Base-by-base conservation (phyloP, 2,113 vertebrate genomes). In the Oceanites oceanicus region DNA sequence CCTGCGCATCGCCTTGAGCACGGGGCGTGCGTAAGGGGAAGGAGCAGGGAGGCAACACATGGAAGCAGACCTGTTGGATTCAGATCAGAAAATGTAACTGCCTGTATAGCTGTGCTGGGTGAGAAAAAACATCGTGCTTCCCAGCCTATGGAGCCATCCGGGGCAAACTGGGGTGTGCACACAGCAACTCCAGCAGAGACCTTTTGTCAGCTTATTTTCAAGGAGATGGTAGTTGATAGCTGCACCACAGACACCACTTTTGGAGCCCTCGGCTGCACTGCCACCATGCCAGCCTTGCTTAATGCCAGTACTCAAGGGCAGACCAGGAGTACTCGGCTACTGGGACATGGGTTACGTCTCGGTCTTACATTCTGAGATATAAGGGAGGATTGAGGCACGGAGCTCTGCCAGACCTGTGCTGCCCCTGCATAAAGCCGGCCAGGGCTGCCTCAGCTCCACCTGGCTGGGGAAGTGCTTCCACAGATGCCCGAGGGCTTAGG, bases 11-110 rank as follows among this genome's bases (percentile, higher is more conserved):
- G 6, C 34, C 49, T 61, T 19, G 21, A 90, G 49, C 27, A 8
- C 0, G 2, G 50, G 20, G 8, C 1, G 0, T 27, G 23, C 0
- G 0, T 25, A 71, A 72, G 30, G 19, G 36, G 45, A 92, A 91
- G 58, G 6, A 82, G 38, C n/a, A 59, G 15, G 27, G 18, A 55
- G 26, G 18, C 26, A 77, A 63, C 13, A 29, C 15, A 26, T 34
- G 36, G 72, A 86, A 91, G 27, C 58, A 45, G 45, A 91, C 8
- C 63, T 70, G 23, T 22, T 72, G 49, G 74, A 76, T 85, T 88
- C 58, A 47, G 23, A 30, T 73, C 44, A 90, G 79, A 86, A 92
- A 83, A 66, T 20, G 8, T 25, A 86, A 90, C 53, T 66, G 71
- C 42, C 32, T 68, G 6, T n/a, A 38, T 2, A 73, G 67, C 7